Evolutionary conservation across 2,888 invertebrate genomes (phyloP), one percentile per base, ranked within the genome.

Genomic region (Hydraecia micacea): DNA sequence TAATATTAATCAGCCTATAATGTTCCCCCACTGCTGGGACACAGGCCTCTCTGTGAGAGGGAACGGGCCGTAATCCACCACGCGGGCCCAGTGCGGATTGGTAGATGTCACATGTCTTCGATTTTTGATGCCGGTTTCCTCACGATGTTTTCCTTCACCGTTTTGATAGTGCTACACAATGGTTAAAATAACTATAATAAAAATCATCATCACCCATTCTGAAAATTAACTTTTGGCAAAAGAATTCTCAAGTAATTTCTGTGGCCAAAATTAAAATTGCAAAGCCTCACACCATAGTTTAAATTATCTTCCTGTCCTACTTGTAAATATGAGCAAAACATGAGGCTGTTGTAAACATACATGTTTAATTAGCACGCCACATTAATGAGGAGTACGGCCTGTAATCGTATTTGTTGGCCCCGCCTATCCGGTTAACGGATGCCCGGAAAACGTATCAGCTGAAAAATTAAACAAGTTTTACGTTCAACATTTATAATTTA

Each of bases 341-440:
- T 60, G 65, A 73, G 62, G 65, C 62, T 67, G 65, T 73, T 68
- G 62, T 71, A 77, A 75, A 77, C 78, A 89, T 88, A 85, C 77
- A 83, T 86, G 85, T 86, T 88, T 83, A 86, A 90, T 85, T 79
- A 83, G 72, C 74, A 69, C 67, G 76, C 83, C 63, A 65, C 81
- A 79, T 83, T 88, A 86, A 87, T 86, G 81, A 84, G 81, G 70
- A 49, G 62, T 49, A 75, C 49, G 77, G 79, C 62, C 65, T 63
- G 81, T 89, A 87, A 90, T 89, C 83, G 84, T 87, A 88, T 90
- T 89, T 90, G 80, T 82, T 80, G 60, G 60, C 28, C 60, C 75
- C 52, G 15, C 55, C 76, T 79, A 83, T 87, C 88, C 89, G 87
- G 83, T 85, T 84, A 79, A 83, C 80, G 85, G 79, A 70, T 79